phyloP scores from a whole-genome alignment of 1,140 invertebrate species.

The Lethrus apterus region DNA sequence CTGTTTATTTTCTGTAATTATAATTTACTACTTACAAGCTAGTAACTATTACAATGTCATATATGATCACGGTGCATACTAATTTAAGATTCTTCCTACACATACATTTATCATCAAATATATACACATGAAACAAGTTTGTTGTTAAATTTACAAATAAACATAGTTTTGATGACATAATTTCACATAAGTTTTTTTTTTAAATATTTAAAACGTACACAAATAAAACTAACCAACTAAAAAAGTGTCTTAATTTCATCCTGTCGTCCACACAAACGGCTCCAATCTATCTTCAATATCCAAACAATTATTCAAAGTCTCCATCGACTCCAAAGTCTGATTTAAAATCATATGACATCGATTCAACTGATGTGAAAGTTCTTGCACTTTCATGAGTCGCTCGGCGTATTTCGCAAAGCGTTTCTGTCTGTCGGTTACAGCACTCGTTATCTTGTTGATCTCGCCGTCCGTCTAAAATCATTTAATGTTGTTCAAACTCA shows the following conservation, averaged over 20 bases:
- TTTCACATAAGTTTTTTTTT: too few species aligned
- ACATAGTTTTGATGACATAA: too few species aligned
- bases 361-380: constrained; percentile 68
- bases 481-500: constrained; percentile 5
- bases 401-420: constrained; percentile 77
- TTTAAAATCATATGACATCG: constrained; percentile 76
- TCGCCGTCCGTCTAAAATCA: constrained; percentile 56
- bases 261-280: constrained; percentile 84
- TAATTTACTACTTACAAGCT: too few species aligned
- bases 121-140: too few species aligned
- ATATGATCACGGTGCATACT: too few species aligned
- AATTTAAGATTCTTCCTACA: too few species aligned
- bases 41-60: too few species aligned
- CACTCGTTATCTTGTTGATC: constrained; percentile 54
- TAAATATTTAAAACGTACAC: too few species aligned
- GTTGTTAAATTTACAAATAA: too few species aligned
- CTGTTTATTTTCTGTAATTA: too few species aligned
- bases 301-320: constrained; percentile 75
- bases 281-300: constrained; percentile 78
- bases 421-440: constrained; percentile 73
- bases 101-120: too few species aligned
- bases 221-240: too few species aligned
- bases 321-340: constrained; percentile 76
- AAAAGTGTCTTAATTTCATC: constrained; percentile 41
- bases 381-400: constrained; percentile 70